Evolutionary conservation across 2,113 vertebrate genomes (phyloP).

Genomic region (Perccottus glenii): DNA sequence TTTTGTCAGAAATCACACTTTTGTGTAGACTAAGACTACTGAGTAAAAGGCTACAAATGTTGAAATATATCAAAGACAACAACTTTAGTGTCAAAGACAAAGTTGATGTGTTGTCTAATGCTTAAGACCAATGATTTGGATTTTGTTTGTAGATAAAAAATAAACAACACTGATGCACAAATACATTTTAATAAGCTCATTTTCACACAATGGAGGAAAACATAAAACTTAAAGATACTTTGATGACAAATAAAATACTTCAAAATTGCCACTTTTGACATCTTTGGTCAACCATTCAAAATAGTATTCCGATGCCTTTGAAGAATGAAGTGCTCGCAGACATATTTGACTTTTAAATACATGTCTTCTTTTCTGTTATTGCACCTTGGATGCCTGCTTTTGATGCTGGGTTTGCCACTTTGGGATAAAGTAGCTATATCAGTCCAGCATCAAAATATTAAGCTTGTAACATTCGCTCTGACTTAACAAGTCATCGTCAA

Average conservation of each 20-base stretch:
- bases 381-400: neutral
- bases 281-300: slow-evolving; percentile 35
- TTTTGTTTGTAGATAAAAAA: neutral
- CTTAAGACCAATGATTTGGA: no score
- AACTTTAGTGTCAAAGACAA: no score
- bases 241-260: slow-evolving; percentile 10
- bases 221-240: slow-evolving; percentile 14
- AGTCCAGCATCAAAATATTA: slow-evolving; percentile 7
- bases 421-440: slow-evolving; percentile 7
- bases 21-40: no score
- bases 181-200: slow-evolving; percentile 51
- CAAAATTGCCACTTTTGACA: slow-evolving; percentile 47
- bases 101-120: no score
- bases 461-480: slow-evolving; percentile 31
- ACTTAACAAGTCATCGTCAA: slow-evolving; percentile 58
- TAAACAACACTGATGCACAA: slow-evolving; percentile 24
- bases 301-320: neutral
- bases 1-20: no score
- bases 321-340: slow-evolving; percentile 24
- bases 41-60: no score
- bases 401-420: neutral
- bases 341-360: neutral
- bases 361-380: slow-evolving; percentile 30
- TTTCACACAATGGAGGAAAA: slow-evolving; percentile 36
- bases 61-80: no score